A percentile compares a stretch with the other conserved stretches of the same genome.
Evolutionary conservation across 2,888 invertebrate species (phyloP).

Genomic region (Apotomis betuletana): DNA sequence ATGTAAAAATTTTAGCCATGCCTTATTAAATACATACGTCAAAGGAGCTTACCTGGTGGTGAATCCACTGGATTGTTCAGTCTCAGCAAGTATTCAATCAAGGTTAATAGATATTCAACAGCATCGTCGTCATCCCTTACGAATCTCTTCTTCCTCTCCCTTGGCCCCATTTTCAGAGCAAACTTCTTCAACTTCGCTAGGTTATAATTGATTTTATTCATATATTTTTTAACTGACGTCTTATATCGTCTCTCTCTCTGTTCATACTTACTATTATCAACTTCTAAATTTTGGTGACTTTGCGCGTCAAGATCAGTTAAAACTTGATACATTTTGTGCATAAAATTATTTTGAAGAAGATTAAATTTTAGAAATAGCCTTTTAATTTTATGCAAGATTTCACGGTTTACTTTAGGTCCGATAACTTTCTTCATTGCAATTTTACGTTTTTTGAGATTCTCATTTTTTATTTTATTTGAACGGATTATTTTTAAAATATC

Average conservation of each 20-base stretch:
- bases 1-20: no score
- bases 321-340: conserved; percentile 62
- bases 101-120: conserved; percentile 65
- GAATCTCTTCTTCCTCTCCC: conserved; percentile 56
- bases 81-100: conserved; percentile 72
- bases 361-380: conserved; percentile 60
- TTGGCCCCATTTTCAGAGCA: conserved; percentile 56
- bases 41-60: conserved; percentile 57
- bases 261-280: background rate
- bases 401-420: conserved; percentile 43
- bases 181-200: conserved; percentile 64
- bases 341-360: conserved; percentile 64
- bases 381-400: conserved; percentile 56
- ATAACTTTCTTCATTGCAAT: conserved; percentile 26
- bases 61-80: conserved; percentile 56
- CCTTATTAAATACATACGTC: background rate
- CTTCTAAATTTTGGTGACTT: conserved; percentile 3
- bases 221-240: conserved; percentile 55
- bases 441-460: conserved; percentile 25
- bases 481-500: conserved; percentile 60
- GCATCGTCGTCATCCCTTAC: conserved; percentile 55
- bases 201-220: conserved; percentile 65
- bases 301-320: conserved; percentile 52
- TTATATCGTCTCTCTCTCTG: conserved; percentile 4
- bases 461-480: conserved; percentile 45